A percentile compares a stretch with the other conserved stretches of the same genome.
Conservation (phyloP, 2,113 vertebrate genomes). For the Cottus gobio region DNA sequence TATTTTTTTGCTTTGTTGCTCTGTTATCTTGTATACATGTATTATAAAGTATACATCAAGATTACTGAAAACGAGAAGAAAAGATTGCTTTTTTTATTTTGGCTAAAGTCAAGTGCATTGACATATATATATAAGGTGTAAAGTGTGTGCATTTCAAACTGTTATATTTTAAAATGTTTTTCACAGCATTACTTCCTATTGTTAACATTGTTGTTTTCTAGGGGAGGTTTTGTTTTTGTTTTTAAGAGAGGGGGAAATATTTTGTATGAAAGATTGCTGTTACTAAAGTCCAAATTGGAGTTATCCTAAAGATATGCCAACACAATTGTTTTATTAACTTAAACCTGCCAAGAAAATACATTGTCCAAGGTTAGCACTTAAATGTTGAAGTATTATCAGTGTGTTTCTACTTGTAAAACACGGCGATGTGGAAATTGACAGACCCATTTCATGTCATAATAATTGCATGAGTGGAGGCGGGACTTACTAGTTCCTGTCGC, state of each 20-base stretch:
- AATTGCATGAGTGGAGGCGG: conserved; percentile 17
- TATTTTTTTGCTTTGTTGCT: conserved; percentile 88
- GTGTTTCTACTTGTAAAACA: conserved; percentile 29
- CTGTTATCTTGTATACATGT: conserved; percentile 81
- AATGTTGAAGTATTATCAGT: conserved; percentile 58
- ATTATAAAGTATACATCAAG: conserved; percentile 81
- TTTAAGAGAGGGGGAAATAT: conserved; percentile 45
- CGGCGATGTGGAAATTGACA: not conserved
- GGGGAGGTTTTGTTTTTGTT: conserved; percentile 38
- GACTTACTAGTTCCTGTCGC: not conserved
- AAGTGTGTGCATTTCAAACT: conserved; percentile 81
- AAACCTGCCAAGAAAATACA: conserved; percentile 53
- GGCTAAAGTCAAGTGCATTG: conserved; percentile 70
- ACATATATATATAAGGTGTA: conserved; percentile 77
- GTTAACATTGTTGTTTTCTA: conserved; percentile 55
- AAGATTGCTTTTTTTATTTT: conserved; percentile 77
- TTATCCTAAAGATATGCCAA: conserved; percentile 45
- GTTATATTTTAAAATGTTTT: conserved; percentile 59
- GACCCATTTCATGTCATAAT: conserved; percentile 13
- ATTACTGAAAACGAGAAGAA: conserved; percentile 72
- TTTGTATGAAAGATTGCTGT: conserved; percentile 64
- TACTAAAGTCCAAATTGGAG: conserved; percentile 63
- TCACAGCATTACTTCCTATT: conserved; percentile 65
- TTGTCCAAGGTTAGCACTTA: conserved; percentile 71
- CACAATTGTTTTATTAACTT: conserved; percentile 48